A percentile compares a stretch with the other conserved stretches of the same genome.
Evolutionary conservation across 2,888 invertebrate genomes (phyloP).

Genomic region (Stenurella melanura): DNA sequence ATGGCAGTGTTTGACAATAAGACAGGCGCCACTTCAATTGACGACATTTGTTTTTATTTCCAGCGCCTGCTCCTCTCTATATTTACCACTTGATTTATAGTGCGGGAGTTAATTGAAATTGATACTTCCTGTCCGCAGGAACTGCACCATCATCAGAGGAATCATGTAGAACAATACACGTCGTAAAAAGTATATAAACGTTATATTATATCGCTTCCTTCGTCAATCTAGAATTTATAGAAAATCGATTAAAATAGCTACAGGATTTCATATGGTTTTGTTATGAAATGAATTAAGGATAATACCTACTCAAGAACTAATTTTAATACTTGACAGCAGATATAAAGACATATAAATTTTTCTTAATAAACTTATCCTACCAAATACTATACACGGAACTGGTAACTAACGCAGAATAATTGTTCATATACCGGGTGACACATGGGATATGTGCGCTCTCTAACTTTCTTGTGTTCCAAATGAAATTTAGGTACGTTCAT

Average conservation of each 20-base stretch:
- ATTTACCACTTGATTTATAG: conserved; percentile 73
- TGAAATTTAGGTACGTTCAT: too few species aligned
- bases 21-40: conserved; percentile 73
- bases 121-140: conserved; percentile 70
- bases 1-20: conserved; percentile 67
- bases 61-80: conserved; percentile 69
- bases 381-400: too few species aligned
- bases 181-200: background rate
- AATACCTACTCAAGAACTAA: too few species aligned
- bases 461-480: too few species aligned
- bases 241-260: background rate
- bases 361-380: too few species aligned
- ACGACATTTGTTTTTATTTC: conserved; percentile 71
- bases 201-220: background rate
- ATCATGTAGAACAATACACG: conserved; percentile 23
- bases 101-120: conserved; percentile 72
- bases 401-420: too few species aligned
- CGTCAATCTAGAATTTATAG: background rate
- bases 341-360: too few species aligned
- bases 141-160: conserved; percentile 51
- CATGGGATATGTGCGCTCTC: too few species aligned
- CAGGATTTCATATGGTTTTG: too few species aligned
- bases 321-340: too few species aligned
- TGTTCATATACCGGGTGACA: too few species aligned
- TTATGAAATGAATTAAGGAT: too few species aligned